phyloP scores from a whole-genome alignment of 2,888 invertebrate genomes.

The Nineta flava region DNA sequence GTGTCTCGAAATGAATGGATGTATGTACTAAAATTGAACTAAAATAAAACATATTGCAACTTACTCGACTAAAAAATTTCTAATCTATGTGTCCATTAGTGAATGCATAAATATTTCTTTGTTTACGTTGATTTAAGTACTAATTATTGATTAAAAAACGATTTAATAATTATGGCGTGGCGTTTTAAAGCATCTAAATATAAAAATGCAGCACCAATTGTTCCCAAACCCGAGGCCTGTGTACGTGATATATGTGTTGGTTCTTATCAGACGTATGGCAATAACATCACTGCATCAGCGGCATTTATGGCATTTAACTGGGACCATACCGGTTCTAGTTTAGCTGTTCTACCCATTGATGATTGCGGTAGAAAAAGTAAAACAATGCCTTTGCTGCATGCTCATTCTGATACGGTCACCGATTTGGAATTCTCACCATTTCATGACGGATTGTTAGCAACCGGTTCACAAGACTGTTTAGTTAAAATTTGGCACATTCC shows the following conservation, averaged over 20 bases:
- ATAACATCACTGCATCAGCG: slow-evolving; percentile 85
- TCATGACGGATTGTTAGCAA: slow-evolving; percentile 80
- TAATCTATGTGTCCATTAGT: too few relatives aligned
- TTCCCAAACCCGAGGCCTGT: slow-evolving; percentile 87
- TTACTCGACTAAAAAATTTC: slow-evolving; percentile 3
- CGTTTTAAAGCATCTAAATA: slow-evolving; percentile 96
- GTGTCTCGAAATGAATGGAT: too few relatives aligned
- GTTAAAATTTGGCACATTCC: slow-evolving; percentile 88
- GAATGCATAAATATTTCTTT: background rate
- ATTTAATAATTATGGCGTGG: slow-evolving; percentile 58
- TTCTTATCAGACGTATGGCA: slow-evolving; percentile 86
- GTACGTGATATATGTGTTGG: slow-evolving; percentile 78
- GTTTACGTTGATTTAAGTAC: background rate
- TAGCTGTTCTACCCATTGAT: slow-evolving; percentile 76
- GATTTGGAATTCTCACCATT: slow-evolving; percentile 94
- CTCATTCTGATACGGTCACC: slow-evolving; percentile 79
- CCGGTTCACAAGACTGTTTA: slow-evolving; percentile 77
- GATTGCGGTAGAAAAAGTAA: slow-evolving; percentile 81
- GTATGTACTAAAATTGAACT: too few relatives aligned
- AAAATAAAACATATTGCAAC: background rate
- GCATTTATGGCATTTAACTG: slow-evolving; percentile 92
- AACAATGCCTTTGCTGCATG: slow-evolving; percentile 72
- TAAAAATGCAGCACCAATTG: slow-evolving; percentile 93
- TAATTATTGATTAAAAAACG: background rate
- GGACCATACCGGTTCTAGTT: slow-evolving; percentile 81